A percentile compares a stretch with the other conserved stretches of the same genome.
phyloP scores from a whole-genome alignment of 2,888 invertebrate species.

The Punctoribates punctum region DNA sequence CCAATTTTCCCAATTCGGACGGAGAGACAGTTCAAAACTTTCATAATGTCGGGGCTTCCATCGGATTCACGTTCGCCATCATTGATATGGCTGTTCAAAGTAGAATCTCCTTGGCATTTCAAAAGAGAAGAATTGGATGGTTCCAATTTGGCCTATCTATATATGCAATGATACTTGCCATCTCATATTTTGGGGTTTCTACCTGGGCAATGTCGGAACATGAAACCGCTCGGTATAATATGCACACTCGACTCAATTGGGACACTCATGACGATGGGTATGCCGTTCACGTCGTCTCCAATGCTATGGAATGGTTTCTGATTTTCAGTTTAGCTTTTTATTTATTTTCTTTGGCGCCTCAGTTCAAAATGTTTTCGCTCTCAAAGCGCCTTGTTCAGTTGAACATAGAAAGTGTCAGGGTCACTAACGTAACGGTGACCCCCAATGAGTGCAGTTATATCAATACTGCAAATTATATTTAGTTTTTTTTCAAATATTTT shows the following conservation, averaged over 20 bases:
- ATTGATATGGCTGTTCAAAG: background rate
- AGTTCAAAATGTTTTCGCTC: background rate
- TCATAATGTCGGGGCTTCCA: background rate
- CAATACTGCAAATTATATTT: too few relatives aligned
- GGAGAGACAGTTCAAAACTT: background rate
- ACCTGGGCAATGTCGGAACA: background rate
- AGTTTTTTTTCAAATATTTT: too few relatives aligned
- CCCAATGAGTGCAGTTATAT: too few relatives aligned
- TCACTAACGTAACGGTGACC: too few relatives aligned
- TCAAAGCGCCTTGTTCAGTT: too few relatives aligned
- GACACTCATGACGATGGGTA: background rate
- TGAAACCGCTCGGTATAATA: background rate
- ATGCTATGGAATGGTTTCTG: background rate
- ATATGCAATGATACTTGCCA: background rate
- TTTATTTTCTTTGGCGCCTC: background rate
- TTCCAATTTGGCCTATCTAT: too few relatives aligned
- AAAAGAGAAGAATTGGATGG: background rate
- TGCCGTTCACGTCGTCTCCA: background rate
- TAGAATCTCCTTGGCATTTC: background rate
- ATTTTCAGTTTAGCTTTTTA: background rate
- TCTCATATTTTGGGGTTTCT: background rate
- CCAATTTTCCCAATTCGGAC: constrained; percentile 11
- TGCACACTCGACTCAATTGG: background rate
- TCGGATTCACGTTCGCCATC: background rate
- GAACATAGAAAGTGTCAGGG: too few relatives aligned